Conservation (phyloP, 2,888 invertebrate species). For the Vandiemenella viatica region DNA sequence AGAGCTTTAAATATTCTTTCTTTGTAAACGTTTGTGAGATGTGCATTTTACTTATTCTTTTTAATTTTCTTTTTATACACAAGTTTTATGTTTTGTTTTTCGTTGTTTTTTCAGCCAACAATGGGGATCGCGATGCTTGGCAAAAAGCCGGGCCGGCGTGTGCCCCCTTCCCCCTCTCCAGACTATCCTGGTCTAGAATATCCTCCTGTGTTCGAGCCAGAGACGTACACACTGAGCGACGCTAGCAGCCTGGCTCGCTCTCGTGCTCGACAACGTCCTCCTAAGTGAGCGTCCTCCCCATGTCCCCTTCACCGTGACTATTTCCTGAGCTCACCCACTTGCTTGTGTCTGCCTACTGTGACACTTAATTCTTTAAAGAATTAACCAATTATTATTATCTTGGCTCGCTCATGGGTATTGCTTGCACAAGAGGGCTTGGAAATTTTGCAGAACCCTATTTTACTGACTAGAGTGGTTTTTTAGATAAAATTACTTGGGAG, state of each 20-base stretch:
- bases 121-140: slow-evolving; percentile 27
- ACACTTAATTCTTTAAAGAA: no score
- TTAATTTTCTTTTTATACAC: not conserved
- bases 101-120: slow-evolving; percentile 22
- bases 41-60: no score
- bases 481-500: no score
- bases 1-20: no score
- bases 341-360: no score
- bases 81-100: not conserved
- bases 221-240: slow-evolving; percentile 59
- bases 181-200: slow-evolving; percentile 72
- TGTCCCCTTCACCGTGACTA: not conserved
- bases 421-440: no score
- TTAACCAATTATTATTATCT: no score
- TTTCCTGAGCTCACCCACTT: no score
- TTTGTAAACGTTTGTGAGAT: no score
- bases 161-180: slow-evolving; percentile 30
- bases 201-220: slow-evolving; percentile 73
- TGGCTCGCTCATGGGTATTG: no score
- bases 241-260: slow-evolving; percentile 32
- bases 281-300: not conserved
- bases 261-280: not conserved
- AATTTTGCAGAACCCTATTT: no score
- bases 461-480: no score
- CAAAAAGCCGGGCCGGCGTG: slow-evolving; percentile 20